Evolutionary conservation across 2,797 vertebrate species (phyloP).

Genomic region (Sebastes itinus): DNA sequence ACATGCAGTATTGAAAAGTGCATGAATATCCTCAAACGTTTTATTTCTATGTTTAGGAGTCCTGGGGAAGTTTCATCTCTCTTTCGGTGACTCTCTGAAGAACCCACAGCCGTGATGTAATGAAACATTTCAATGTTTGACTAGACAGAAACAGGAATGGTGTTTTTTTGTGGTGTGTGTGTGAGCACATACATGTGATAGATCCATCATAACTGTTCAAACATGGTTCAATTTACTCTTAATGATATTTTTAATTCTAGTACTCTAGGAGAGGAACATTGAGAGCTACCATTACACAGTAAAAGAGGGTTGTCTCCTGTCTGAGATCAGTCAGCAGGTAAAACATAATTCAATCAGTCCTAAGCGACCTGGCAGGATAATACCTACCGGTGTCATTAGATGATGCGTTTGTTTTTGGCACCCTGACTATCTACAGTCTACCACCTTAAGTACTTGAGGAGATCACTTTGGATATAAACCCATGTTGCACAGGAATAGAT

Average conservation of each 20-base stretch:
- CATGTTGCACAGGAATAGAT: constrained; percentile 69
- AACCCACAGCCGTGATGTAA: not conserved
- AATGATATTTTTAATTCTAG: not conserved
- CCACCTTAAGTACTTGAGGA: constrained; percentile 47
- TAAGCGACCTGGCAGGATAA: constrained; percentile 48
- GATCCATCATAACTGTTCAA: not conserved
- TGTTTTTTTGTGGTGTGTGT: not conserved
- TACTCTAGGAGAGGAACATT: not conserved
- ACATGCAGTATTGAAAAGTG: not conserved
- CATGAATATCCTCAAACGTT: not conserved
- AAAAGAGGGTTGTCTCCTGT: not conserved
- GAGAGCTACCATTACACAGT: not conserved
- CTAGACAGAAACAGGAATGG: not conserved
- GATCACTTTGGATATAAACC: constrained; percentile 73
- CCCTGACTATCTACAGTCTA: constrained; percentile 55
- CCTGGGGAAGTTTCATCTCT: not conserved
- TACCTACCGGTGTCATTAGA: constrained; percentile 41
- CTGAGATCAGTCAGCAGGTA: constrained; percentile 20
- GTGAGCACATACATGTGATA: not conserved
- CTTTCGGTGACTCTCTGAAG: not conserved
- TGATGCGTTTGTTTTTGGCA: constrained; percentile 47
- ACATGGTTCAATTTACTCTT: not conserved
- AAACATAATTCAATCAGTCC: constrained; percentile 63
- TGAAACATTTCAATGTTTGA: not conserved
- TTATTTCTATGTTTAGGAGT: constrained; percentile 1